These are phyloP conservation scores for Resseliella maxima DNA, from an alignment of 2,888 invertebrate species.

Conservation along the genomic window DNA sequence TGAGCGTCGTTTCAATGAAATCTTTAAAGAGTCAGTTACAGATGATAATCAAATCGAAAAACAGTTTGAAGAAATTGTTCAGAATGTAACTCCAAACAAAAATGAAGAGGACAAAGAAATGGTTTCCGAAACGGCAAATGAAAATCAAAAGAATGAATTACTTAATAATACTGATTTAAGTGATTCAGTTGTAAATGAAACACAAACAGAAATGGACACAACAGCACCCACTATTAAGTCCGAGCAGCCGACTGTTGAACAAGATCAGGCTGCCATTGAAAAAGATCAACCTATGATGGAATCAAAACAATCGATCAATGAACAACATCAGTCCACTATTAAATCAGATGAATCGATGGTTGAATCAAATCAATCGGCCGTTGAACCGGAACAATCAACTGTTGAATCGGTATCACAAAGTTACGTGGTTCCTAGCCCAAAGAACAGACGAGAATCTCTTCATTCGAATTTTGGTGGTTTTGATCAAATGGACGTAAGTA, in stretches of 20 bases:
- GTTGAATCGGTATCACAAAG: background rate
- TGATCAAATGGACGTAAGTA: conserved; percentile 9
- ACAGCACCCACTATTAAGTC: background rate
- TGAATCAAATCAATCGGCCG: too few relatives aligned
- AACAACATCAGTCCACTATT: background rate
- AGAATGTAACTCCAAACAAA: too few relatives aligned
- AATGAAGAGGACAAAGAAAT: too few relatives aligned
- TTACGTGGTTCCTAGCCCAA: background rate
- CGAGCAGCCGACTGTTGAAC: background rate
- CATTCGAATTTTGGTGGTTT: conserved; percentile 17
- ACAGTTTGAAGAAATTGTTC: too few relatives aligned
- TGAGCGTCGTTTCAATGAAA: too few relatives aligned
- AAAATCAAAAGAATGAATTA: background rate
- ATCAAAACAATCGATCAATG: background rate
- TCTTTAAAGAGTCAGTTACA: too few relatives aligned
- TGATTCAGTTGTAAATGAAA: background rate
- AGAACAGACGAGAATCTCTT: background rate
- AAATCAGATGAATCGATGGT: background rate
- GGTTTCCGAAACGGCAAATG: too few relatives aligned
- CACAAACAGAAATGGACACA: background rate
- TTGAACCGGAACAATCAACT: too few relatives aligned
- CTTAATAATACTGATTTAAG: background rate
- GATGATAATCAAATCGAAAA: too few relatives aligned
- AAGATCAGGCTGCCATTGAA: too few relatives aligned
- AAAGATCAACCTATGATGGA: too few relatives aligned